Evolutionary conservation across 2,888 invertebrate genomes (phyloP).

Genomic region (Abrostola tripartita): DNA sequence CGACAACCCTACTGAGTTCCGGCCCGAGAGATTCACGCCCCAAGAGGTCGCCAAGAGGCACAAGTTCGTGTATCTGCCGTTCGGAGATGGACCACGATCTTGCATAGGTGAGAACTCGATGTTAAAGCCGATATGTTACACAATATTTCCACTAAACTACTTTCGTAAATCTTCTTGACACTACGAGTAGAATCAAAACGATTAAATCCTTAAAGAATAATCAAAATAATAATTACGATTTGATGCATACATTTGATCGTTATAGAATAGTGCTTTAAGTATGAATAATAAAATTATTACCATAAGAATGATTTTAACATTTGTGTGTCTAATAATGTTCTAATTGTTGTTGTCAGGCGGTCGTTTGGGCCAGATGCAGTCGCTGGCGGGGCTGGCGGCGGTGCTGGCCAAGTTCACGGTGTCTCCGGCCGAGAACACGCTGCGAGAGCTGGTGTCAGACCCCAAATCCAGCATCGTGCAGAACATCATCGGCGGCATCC

Average conservation of each 20-base stretch:
- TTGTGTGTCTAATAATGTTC: neutral
- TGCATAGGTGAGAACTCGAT: constrained; percentile 68
- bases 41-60: constrained; percentile 58
- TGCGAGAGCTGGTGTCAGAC: constrained; percentile 58
- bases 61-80: constrained; percentile 73
- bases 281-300: no score
- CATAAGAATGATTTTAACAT: no score
- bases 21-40: constrained; percentile 72
- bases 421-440: constrained; percentile 64
- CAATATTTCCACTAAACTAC: no score
- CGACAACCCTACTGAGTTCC: constrained; percentile 66
- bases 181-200: no score
- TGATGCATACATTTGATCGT: no score
- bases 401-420: constrained; percentile 70
- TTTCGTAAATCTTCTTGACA: no score
- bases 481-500: constrained; percentile 66
- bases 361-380: constrained; percentile 79
- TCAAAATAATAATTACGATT: no score
- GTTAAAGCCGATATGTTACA: no score
- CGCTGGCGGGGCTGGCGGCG: constrained; percentile 77
- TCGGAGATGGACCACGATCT: constrained; percentile 75
- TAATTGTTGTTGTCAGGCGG: constrained; percentile 62
- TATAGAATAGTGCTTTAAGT: no score
- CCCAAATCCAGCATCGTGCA: constrained; percentile 72
- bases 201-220: no score